Conservation (phyloP, 64 coral and sea anemone species). For the Catalaphyllia jardinei region DNA sequence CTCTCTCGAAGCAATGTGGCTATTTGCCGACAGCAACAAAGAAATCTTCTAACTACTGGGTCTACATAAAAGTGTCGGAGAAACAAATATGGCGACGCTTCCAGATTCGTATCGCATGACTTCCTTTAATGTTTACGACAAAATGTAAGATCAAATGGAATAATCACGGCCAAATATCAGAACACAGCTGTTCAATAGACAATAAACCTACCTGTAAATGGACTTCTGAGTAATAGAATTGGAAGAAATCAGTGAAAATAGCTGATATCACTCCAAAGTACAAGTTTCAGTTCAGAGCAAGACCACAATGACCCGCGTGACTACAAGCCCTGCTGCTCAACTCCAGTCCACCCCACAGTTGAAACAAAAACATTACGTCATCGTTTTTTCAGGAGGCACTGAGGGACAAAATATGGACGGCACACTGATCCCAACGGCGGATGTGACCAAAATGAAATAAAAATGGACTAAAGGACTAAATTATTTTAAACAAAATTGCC, state of each 20-base stretch:
- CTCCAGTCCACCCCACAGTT: constrained; percentile 38
- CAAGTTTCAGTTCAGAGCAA: constrained; percentile 31
- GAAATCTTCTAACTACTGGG: constrained; percentile 6
- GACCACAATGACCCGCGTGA: constrained; percentile 47
- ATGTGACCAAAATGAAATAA: too few relatives aligned
- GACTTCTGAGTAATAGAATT: not conserved
- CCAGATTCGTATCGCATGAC: not conserved
- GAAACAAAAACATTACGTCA: constrained; percentile 22
- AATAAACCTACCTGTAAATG: constrained; percentile 14
- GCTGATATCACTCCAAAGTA: constrained; percentile 2
- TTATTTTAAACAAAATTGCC: too few relatives aligned
- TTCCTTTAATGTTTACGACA: not conserved
- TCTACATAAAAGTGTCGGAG: not conserved
- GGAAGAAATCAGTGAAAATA: not conserved
- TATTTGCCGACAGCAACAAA: constrained; percentile 1
- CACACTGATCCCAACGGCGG: too few relatives aligned
- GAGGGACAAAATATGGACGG: too few relatives aligned
- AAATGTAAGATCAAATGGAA: not conserved
- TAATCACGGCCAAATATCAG: not conserved
- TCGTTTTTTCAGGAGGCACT: too few relatives aligned
- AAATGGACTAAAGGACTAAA: too few relatives aligned
- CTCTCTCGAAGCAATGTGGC: not conserved
- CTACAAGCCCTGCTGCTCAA: constrained; percentile 17
- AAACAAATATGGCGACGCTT: constrained; percentile 36
- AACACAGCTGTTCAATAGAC: not conserved